phyloP scores from a whole-genome alignment of 2,888 invertebrate species.

The Drosophila demipolita region DNA sequence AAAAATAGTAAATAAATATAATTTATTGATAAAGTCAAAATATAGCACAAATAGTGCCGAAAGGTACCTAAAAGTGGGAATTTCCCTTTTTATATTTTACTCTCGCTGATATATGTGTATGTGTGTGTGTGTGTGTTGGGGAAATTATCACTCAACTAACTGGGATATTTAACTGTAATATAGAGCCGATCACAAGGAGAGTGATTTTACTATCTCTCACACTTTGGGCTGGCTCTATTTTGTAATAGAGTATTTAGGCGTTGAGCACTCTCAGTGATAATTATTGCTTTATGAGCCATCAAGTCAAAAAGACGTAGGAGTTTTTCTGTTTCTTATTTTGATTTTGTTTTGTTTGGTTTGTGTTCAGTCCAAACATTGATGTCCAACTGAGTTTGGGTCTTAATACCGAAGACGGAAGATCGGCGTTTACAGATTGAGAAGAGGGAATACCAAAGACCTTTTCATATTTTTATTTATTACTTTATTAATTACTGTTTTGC shows the following conservation, averaged over 20 bases:
- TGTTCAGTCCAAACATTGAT: conserved; percentile 30
- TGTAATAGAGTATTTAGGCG: background rate
- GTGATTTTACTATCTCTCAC: background rate
- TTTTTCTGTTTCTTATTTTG: background rate
- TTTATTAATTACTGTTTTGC: conserved; percentile 71
- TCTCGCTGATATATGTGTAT: background rate
- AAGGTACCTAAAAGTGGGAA: background rate
- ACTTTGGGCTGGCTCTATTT: background rate
- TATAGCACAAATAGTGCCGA: background rate
- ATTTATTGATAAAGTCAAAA: background rate
- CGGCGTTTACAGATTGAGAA: background rate
- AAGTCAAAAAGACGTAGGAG: background rate
- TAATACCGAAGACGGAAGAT: background rate
- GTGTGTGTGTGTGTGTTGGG: background rate
- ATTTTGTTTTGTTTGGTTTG: background rate
- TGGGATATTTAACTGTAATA: background rate
- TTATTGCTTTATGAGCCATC: background rate
- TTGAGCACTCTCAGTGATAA: background rate
- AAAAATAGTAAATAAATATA: background rate
- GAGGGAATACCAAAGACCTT: background rate
- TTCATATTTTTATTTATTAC: conserved; percentile 57
- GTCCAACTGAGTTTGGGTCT: conserved; percentile 57
- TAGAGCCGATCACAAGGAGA: background rate
- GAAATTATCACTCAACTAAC: background rate
- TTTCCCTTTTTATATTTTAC: background rate